phyloP scores from a whole-genome alignment of 2,797 vertebrate genomes.

The Falco novaeseelandiae region DNA sequence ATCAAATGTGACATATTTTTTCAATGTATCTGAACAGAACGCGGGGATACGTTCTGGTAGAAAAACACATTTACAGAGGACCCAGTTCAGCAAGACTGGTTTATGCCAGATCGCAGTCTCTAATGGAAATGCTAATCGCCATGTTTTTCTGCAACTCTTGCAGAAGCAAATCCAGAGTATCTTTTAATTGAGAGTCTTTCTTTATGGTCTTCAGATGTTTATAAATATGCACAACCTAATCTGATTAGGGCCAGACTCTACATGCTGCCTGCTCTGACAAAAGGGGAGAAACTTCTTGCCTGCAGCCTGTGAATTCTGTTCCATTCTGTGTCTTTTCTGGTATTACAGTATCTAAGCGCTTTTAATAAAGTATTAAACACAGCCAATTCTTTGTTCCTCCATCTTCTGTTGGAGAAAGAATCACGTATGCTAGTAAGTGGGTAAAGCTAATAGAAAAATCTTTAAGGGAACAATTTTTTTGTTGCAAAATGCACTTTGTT shows the following conservation, averaged over 20 bases:
- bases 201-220: conserved; percentile 67
- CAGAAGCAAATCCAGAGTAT: conserved; percentile 62
- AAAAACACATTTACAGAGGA: conserved; percentile 2
- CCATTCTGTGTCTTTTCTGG: not conserved
- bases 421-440: not conserved
- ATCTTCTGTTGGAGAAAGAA: not conserved
- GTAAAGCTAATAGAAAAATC: not conserved
- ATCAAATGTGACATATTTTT: conserved; percentile 62
- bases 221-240: conserved; percentile 59
- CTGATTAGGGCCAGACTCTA: conserved; percentile 62
- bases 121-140: conserved; percentile 43
- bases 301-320: conserved; percentile 20
- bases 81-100: not conserved
- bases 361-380: not conserved
- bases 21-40: conserved; percentile 29
- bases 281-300: conserved; percentile 38
- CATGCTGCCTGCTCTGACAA: conserved; percentile 43
- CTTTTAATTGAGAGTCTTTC: conserved; percentile 61
- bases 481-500: not conserved
- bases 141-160: conserved; percentile 17
- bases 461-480: not conserved
- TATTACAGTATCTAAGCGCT: not conserved
- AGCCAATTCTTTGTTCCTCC: not conserved
- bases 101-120: not conserved
- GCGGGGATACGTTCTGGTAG: not conserved